Evolutionary conservation across 2,113 vertebrate species (phyloP).

Genomic region (Laticauda laticaudata): DNA sequence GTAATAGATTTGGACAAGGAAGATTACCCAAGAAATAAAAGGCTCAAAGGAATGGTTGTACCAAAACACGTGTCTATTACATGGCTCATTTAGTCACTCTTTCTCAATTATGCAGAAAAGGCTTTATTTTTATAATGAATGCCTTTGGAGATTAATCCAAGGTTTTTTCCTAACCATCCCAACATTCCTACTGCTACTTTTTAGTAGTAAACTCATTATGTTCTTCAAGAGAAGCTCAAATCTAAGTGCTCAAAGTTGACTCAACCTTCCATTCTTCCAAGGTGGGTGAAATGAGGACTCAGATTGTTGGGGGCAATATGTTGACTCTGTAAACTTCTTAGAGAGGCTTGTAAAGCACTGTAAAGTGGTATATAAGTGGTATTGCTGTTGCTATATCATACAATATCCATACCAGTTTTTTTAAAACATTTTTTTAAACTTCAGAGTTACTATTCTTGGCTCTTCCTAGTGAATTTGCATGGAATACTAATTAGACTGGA

Average conservation of each 20-base stretch:
- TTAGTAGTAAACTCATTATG: background rate
- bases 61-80: background rate
- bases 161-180: conserved; percentile 8
- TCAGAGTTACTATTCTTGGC: background rate
- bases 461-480: background rate
- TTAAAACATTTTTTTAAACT: background rate
- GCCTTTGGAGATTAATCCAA: background rate
- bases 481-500: background rate
- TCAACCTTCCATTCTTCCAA: no score
- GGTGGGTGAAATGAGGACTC: no score
- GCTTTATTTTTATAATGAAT: background rate
- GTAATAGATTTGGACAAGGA: background rate
- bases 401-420: background rate
- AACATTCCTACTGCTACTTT: background rate
- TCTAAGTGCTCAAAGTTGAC: background rate
- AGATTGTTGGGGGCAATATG: no score
- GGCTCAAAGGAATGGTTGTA: background rate
- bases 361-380: no score
- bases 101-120: background rate
- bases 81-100: background rate
- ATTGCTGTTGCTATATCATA: background rate
- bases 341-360: no score
- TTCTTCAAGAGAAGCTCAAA: background rate
- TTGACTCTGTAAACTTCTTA: no score
- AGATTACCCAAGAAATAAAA: background rate